Evolutionary conservation across 2,797 vertebrate genomes (phyloP), one percentile per base, ranked within the genome.

Genomic region (Manis crassicaudata): DNA sequence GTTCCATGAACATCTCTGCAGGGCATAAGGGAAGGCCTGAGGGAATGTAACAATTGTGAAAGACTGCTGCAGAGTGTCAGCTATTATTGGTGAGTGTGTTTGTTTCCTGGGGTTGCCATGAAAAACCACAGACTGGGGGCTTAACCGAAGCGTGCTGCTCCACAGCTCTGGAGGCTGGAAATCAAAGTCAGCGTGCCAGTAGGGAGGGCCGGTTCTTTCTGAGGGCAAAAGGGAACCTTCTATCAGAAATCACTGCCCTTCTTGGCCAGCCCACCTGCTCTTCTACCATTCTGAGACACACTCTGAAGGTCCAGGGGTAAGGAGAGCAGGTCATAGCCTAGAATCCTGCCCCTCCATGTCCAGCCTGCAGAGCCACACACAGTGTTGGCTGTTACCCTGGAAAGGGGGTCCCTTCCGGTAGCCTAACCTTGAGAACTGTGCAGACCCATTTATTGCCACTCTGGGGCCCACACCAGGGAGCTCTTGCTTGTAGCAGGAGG

Each of bases 401-500:
- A 27, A 46, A 37, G 29, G 29, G 10, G 5, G 25, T 3, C 2
- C 13, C 62, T 43, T n/a, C 35, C 27, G 0, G 5, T 0, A 20
- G 76, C 21, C 12, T 17, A 25, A 25, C 35, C 43, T 63, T 0
- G 0, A 50, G 54, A 43, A 50, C 46, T 0, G 0, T 2, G 3
- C 0, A 0, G 37, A 18, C 56, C 65, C 40, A 2, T 37, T 46
- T 3, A 2, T 63, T 5, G 13, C 9, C 32, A 7, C 27, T 37
- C 35, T 3, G 35, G 46, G 7, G 50, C 35, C 68, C 80, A 12
- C 6, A 43, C 54, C n/a, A 10, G 18, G 67, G 29, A 32, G 18
- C 35, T 8, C 52, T 8, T 1, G 54, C 65, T 25, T 25, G 52
- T 9, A 25, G 23, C 52, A 40, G 10, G 65, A 52, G 46, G 46